Evolutionary conservation across 2,797 vertebrate genomes (phyloP), one percentile per base, ranked within the genome.

Genomic region (Chromobotia macracanthus): DNA sequence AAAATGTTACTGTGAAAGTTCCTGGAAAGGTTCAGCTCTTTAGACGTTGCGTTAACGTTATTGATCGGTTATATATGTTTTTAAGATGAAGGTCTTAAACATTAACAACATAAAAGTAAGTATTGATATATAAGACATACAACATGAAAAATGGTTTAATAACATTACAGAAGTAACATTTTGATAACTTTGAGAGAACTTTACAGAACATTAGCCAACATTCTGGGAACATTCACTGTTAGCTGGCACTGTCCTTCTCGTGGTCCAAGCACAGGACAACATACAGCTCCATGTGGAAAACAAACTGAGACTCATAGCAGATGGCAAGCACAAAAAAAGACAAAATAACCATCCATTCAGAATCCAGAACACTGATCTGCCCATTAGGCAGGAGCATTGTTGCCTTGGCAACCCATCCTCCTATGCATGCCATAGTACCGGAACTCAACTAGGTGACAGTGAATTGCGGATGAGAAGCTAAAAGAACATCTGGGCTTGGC

Each of bases 401-500:
- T 93, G 90, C 93, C 87, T 93, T 92, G 92, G 94, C 89, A 94
- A 95, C 93, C 87, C 38, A 83, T 79, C 72, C 88, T 31, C 83
- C 77, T 73, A 78, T 73, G 70, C 53, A 95, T 92, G 87, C 48
- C 84, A 75, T 73, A 87, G 31, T 81, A 8, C 12, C 11, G 66
- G 91, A 93, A 94, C 93, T 94, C 92, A 94, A 92, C 87, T 86
- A 86, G 80, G 89, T 76, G 91, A 92, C 78, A 88, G 90, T 86
- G 90, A 89, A 84, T 91, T 90, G 93, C 85, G 91, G 68, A 65
- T 69, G 46, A 12, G 19, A 71, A 60, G 86, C 87, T 92, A 92
- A 94, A 93, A 91, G 93, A 94, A 94, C 94, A 95, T 93, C 94
- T 95, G 94, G 90, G 90, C 93, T n/a, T 87, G 85, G 90, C 87